Evolutionary conservation across 2,113 vertebrate genomes (phyloP).

Genomic region (Eurystomus gularis): DNA sequence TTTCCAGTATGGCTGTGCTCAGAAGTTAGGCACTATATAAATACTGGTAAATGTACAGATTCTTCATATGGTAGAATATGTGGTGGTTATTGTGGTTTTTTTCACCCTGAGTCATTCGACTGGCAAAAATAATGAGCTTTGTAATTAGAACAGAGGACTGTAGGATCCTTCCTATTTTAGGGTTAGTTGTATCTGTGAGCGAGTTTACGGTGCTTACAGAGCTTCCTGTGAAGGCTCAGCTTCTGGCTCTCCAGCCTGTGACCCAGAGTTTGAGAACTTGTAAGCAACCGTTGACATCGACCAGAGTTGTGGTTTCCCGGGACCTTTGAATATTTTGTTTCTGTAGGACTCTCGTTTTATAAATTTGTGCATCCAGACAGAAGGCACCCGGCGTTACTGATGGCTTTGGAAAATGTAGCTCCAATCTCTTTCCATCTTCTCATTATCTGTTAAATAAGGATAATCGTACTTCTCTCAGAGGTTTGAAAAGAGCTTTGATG

Average conservation of each 20-base stretch:
- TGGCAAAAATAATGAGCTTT: slow-evolving; percentile 30
- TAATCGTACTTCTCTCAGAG: slow-evolving; percentile 46
- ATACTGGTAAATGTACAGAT: background rate
- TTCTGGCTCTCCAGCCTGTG: background rate
- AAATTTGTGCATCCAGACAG: background rate
- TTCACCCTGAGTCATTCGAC: background rate
- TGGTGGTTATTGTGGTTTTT: background rate
- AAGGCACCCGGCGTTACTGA: background rate
- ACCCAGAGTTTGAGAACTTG: background rate
- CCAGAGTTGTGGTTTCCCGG: background rate
- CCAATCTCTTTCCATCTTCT: slow-evolving; percentile 7
- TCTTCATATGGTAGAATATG: background rate
- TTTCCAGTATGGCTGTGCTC: background rate
- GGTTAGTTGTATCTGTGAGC: background rate
- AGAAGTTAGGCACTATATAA: background rate
- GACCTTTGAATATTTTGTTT: background rate
- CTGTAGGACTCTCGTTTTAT: background rate
- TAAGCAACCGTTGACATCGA: background rate
- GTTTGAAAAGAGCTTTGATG: slow-evolving; percentile 50
- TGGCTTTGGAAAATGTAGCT: slow-evolving; percentile 11
- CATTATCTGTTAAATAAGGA: slow-evolving; percentile 57
- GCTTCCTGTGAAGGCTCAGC: background rate
- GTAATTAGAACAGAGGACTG: slow-evolving; percentile 7
- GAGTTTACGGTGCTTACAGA: background rate
- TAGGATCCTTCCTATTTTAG: background rate